Evolutionary conservation across 2,888 invertebrate species (phyloP).

Genomic region (Volucella zonaria): DNA sequence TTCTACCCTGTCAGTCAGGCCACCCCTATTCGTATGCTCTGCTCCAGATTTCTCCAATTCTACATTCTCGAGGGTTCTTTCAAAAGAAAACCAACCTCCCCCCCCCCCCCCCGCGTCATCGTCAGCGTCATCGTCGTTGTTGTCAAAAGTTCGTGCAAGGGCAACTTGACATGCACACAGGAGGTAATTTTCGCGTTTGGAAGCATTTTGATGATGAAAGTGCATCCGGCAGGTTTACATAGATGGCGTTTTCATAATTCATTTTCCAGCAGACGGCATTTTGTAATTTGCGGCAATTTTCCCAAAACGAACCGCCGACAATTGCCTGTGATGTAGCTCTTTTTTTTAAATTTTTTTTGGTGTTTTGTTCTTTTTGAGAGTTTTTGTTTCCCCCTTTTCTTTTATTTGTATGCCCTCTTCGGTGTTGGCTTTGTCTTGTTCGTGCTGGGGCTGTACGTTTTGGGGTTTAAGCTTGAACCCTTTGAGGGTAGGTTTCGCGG

Average conservation of each 20-base stretch:
- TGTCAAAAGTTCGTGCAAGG: conserved; percentile 66
- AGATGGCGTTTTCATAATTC: conserved; percentile 71
- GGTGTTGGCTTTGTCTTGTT: conserved; percentile 11
- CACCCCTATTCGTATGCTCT: background rate
- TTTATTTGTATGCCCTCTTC: background rate
- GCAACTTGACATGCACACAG: conserved; percentile 73
- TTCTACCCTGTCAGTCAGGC: conserved; percentile 16
- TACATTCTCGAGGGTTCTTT: conserved; percentile 50
- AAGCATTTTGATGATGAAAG: conserved; percentile 74
- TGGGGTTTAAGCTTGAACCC: background rate
- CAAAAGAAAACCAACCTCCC: conserved; percentile 23
- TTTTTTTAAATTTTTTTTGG: background rate
- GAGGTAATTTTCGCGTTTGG: conserved; percentile 73
- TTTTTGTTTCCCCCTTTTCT: too few relatives aligned
- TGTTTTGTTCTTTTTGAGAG: too few relatives aligned
- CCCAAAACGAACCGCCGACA: conserved; percentile 60
- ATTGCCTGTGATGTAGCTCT: conserved; percentile 33
- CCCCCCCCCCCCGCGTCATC: background rate
- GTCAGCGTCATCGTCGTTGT: background rate
- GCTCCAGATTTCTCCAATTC: conserved; percentile 51
- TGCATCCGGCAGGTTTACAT: conserved; percentile 71
- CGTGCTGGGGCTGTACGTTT: background rate
- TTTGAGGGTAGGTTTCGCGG: background rate
- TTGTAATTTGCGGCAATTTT: conserved; percentile 71
- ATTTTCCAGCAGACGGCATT: conserved; percentile 68